Evolutionary conservation across 2,888 invertebrate genomes (phyloP), one percentile per base, ranked within the genome.

Genomic region (Malthinus flaveolus): DNA sequence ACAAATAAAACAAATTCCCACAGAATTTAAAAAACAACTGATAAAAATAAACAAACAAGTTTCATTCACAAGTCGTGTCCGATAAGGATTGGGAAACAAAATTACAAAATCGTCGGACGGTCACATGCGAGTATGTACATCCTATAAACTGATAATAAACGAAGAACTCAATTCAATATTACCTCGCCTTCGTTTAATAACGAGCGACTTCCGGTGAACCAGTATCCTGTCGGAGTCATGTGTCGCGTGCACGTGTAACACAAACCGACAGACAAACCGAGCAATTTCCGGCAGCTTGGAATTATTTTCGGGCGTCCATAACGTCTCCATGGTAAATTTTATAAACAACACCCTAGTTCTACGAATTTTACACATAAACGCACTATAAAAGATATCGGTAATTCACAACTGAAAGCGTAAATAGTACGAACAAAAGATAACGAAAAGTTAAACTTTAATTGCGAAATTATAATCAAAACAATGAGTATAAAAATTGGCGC

Each of bases 181-280:
- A 67, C 67, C 67, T 66, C 67, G 67, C 62, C 66, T 64, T 66
- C 61, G 64, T 64, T 67, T 71, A 72, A 72, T 70, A 71, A n/a
- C n/a, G n/a, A 71, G 71, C 66, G 67, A 67, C 67, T 74, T 73
- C 73, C 73, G 73, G 71, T 70, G 66, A 62, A 63, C 61, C 64
- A 66, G 70, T 71, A 73, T 73, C 74, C 73, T 72, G 73, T 73
- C 63, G 66, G 66, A 68, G 69, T 71, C 68, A 68, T 69, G 65
- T 69, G 71, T 69, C 66, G 66, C 66, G 64, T 66, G 65, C 73
- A 72, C 73, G 72, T 73, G 74, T 73, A 69, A 51, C 63, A 54
- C 67, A 66, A 64, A 57, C 64, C 65, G 62, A 65, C 66, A 68
- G 66, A 67, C 69, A 62, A 53, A 63, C 64, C 68, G 54, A 65